Percentiles rank a stretch among this genome's conserved stretches.
phyloP scores from a whole-genome alignment of 2,888 invertebrate species.

The Bedellia somnulentella region DNA sequence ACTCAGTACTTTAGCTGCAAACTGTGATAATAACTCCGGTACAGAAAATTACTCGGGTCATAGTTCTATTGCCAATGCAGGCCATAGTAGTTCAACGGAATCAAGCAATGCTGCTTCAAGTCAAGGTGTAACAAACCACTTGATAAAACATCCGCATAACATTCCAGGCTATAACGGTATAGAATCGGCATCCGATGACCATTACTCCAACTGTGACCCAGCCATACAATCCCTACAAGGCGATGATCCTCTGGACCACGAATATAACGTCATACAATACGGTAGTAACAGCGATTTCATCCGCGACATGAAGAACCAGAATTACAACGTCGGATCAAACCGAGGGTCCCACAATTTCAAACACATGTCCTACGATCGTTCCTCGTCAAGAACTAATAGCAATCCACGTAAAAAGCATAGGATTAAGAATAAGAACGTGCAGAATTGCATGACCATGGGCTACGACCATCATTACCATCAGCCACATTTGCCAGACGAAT shows the following conservation, averaged over 20 bases:
- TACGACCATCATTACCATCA: conserved; percentile 61
- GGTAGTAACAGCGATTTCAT: conserved; percentile 53
- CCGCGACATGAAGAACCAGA: conserved; percentile 55
- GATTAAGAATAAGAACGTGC: conserved; percentile 51
- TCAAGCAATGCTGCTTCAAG: conserved; percentile 55
- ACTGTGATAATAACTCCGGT: conserved; percentile 64
- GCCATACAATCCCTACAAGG: conserved; percentile 51
- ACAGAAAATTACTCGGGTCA: conserved; percentile 67
- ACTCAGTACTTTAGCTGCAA: conserved; percentile 55
- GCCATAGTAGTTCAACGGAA: conserved; percentile 55
- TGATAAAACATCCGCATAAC: conserved; percentile 52
- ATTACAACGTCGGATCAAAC: conserved; percentile 53
- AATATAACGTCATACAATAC: conserved; percentile 56
- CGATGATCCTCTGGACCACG: conserved; percentile 51
- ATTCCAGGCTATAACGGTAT: conserved; percentile 47
- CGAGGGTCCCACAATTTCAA: conserved; percentile 56
- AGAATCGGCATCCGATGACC: conserved; percentile 52
- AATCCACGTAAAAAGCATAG: conserved; percentile 54
- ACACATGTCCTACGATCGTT: conserved; percentile 53
- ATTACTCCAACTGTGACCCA: conserved; percentile 56
- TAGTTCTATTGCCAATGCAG: conserved; percentile 58
- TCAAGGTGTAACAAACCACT: conserved; percentile 51
- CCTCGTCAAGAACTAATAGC: conserved; percentile 53
- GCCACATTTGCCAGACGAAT: conserved; percentile 53
- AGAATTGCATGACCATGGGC: conserved; percentile 62